Percentiles rank a stretch among this genome's conserved stretches.
Conservation (phyloP, 2,113 vertebrate genomes). For the Phodopus roborovskii region DNA sequence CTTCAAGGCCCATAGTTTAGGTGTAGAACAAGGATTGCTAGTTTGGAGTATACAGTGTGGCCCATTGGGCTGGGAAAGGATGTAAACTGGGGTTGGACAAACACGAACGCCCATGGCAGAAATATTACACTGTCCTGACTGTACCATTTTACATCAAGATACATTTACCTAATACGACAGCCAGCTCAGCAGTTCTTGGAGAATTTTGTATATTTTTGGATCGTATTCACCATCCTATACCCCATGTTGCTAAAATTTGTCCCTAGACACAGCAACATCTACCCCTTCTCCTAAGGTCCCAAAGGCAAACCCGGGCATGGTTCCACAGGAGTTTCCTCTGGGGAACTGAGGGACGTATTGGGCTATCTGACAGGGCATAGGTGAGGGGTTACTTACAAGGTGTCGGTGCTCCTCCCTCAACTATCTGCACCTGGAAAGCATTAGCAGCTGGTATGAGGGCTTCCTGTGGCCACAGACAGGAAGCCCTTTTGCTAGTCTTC, state of each 20-base stretch:
- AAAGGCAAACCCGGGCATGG: not conserved
- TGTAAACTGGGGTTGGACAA: not conserved
- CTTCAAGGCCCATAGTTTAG: not conserved
- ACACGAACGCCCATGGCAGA: not conserved
- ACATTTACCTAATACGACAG: not conserved
- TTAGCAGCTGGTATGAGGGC: not conserved
- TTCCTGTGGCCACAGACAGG: not conserved
- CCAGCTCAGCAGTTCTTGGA: not conserved
- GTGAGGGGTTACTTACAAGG: not conserved
- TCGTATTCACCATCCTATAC: not conserved
- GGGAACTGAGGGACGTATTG: not conserved
- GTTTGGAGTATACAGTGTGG: not conserved
- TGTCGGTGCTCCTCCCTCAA: not conserved
- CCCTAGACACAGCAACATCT: not conserved
- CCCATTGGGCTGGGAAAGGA: not conserved
- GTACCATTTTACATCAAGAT: not conserved
- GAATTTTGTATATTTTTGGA: not conserved
- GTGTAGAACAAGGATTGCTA: not conserved
- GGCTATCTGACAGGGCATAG: not conserved
- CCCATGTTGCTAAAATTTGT: not conserved
- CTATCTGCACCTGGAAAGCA: not conserved
- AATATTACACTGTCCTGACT: not conserved
- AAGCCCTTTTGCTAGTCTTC: not conserved
- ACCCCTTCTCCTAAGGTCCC: not conserved
- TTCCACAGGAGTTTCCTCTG: not conserved